Evolutionary conservation across 2,113 vertebrate genomes (phyloP), one percentile per base, ranked within the genome.

Genomic region (Clarias gariepinus): DNA sequence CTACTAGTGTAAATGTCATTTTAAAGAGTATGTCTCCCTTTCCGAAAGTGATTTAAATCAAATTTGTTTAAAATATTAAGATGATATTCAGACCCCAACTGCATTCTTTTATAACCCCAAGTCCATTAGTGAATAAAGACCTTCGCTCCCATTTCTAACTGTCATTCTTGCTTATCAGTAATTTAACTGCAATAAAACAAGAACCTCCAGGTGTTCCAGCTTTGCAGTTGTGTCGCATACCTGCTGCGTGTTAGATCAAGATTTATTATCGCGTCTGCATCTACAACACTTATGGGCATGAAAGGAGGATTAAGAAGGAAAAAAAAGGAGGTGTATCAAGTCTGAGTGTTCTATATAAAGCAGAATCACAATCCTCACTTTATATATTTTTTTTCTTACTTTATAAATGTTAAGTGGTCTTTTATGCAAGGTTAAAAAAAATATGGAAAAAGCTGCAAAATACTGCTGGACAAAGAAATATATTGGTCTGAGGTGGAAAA

Each of bases 161-260:
- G 52, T 28, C 47, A 28, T 55, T 52, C 36, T 52, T 1, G 21
- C 36, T 52, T 74, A 21, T 12, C 47, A 55, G 74, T 33, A 13
- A 57, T 79, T 58, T 60, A 60, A 4, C 77, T 21, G 77, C 28
- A 58, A 28, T 80, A 21, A 60, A 60, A 60, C 55, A 5, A 58
- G 55, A 60, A 80, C 12, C 77, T 80, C 16, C 77, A 80, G 77
- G 77, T 60, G 77, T 80, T 80, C 55, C 77, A 21, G 19, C 77
- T 60, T 80, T 36, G 33, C 55, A 21, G 18, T 23, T 12, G 28
- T 3, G 18, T 60, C 28, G 55, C 36, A 85, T 66, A 64, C 61
- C 84, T 79, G 84, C 74, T 66, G 58, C 83, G 13, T 79, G 84
- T 79, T 30, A 64, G 60, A 61, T 85, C 84, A 68, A 79, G 84